Evolutionary conservation across 2,888 invertebrate species (phyloP).

Genomic region (Polymixis flavicincta): DNA sequence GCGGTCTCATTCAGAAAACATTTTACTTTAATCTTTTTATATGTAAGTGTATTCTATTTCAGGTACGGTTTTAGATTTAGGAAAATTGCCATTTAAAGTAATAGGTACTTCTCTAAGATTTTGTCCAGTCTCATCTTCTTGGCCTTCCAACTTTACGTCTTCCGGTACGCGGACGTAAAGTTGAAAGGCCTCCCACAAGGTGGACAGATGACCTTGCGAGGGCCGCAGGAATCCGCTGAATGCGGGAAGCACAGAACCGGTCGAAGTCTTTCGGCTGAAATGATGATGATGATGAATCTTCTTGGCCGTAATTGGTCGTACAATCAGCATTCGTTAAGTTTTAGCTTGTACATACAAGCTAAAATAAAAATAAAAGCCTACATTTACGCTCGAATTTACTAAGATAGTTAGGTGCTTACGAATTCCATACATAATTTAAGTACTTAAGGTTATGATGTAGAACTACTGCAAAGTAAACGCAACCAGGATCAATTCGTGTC

Average conservation of each 20-base stretch:
- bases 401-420: not conserved
- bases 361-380: not conserved
- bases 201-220: no score
- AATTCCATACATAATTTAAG: not conserved
- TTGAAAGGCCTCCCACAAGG: no score
- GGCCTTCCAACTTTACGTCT: no score
- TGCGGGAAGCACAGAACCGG: no score
- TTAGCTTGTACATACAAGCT: not conserved
- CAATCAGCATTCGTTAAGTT: no score
- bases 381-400: not conserved
- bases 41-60: constrained; percentile 17
- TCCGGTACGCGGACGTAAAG: no score
- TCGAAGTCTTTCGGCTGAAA: no score
- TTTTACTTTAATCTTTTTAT: constrained; percentile 8
- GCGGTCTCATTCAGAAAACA: constrained; percentile 35
- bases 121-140: not conserved
- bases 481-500: not conserved
- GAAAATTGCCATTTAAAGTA: constrained; percentile 15
- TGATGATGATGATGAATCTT: no score
- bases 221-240: no score
- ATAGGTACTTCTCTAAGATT: not conserved
- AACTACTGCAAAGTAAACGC: constrained; percentile 5
- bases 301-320: not conserved
- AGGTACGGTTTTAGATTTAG: not conserved
- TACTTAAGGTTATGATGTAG: no score